phyloP scores from a whole-genome alignment of 2,797 vertebrate genomes.

The Vespertilio murinus region DNA sequence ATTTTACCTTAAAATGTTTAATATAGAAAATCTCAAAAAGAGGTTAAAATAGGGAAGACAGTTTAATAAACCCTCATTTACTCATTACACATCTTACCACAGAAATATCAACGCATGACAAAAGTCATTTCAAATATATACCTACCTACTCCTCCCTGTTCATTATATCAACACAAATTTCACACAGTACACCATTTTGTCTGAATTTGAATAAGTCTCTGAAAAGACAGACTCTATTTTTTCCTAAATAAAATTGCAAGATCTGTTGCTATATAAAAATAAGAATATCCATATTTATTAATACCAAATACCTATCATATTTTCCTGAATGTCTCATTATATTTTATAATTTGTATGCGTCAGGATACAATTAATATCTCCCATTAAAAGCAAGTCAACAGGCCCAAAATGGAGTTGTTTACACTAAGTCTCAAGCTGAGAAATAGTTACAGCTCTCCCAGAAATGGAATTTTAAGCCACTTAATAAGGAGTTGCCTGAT shows the following conservation, averaged over 20 bases:
- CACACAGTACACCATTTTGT: background rate
- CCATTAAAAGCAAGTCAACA: background rate
- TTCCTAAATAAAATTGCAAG: background rate
- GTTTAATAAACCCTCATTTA: background rate
- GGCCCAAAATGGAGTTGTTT: background rate
- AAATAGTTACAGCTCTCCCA: background rate
- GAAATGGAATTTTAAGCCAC: background rate
- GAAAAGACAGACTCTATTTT: background rate
- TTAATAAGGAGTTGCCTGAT: background rate
- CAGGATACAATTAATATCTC: background rate
- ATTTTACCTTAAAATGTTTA: background rate
- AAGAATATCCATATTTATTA: background rate
- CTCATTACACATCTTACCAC: background rate
- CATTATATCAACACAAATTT: background rate
- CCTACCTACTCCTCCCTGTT: background rate
- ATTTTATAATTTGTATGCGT: background rate
- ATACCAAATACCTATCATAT: background rate
- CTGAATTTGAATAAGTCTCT: background rate
- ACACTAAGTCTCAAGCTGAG: background rate
- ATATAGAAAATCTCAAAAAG: background rate
- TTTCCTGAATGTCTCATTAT: slow-evolving; percentile 1
- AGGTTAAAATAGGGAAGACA: background rate
- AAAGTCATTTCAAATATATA: background rate
- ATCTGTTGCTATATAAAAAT: background rate
- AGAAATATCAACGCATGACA: background rate